Evolutionary conservation across 2,113 vertebrate species (phyloP).

Genomic region (Dermatemys mawii): DNA sequence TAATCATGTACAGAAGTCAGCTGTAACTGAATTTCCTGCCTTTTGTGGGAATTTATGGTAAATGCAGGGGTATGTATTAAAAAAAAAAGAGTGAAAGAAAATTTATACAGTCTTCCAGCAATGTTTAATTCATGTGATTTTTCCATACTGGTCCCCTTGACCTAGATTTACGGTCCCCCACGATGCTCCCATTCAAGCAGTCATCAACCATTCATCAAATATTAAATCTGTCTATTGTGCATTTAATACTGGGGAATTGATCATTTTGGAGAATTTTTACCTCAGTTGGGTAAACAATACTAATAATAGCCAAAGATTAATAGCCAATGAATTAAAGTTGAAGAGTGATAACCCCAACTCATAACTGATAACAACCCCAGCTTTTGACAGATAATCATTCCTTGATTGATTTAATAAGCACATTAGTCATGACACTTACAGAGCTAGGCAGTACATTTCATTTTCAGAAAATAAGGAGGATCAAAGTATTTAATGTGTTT

Average conservation of each 20-base stretch:
- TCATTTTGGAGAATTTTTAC: not conserved
- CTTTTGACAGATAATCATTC: not conserved
- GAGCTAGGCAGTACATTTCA: accelerated
- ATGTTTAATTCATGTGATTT: not conserved
- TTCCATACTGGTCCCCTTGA: not conserved
- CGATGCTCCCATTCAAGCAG: not conserved
- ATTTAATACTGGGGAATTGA: slow-evolving; percentile 21
- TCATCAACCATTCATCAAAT: not conserved
- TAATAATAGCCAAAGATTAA: not conserved
- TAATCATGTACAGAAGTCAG: not conserved
- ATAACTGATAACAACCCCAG: not conserved
- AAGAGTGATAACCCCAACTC: not conserved
- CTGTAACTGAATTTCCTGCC: accelerated
- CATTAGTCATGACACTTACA: not conserved
- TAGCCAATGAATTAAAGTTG: not conserved
- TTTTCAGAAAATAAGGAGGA: accelerated
- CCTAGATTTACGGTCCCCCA: not conserved
- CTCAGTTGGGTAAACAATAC: not conserved
- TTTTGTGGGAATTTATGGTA: not conserved
- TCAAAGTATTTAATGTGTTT: not conserved
- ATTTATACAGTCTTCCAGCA: accelerated
- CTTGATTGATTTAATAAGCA: not conserved
- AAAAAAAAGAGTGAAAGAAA: not conserved
- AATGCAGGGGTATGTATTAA: not conserved
- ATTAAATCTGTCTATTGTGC: not conserved